Conservation (phyloP, 2,113 vertebrate species). For the Lanius ludovicianus region DNA sequence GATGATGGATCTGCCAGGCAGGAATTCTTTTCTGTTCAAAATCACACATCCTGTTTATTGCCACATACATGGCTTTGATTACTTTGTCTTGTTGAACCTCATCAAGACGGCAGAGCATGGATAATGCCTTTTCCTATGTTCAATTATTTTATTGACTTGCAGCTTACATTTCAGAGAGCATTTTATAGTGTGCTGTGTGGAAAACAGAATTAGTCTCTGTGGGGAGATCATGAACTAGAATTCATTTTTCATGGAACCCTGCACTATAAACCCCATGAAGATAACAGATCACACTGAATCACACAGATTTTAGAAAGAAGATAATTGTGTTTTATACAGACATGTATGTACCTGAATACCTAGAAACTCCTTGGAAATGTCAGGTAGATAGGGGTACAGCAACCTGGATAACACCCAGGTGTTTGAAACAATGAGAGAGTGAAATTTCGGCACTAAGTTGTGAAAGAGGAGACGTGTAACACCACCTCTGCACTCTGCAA, state of each 20-base stretch:
- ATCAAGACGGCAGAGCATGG: not conserved
- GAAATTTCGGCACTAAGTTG: not conserved
- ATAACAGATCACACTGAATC: not conserved
- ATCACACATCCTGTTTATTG: not conserved
- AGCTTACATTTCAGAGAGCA: not conserved
- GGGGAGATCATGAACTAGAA: not conserved
- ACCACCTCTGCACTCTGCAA: rapidly evolving
- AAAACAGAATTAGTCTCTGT: not conserved
- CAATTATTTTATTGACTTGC: not conserved
- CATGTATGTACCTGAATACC: not conserved
- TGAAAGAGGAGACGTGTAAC: not conserved
- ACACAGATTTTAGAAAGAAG: not conserved
- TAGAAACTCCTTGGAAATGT: not conserved
- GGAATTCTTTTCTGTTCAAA: not conserved
- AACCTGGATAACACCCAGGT: not conserved
- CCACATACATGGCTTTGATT: not conserved
- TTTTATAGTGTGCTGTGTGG: not conserved
- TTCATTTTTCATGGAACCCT: not conserved
- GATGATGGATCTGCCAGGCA: not conserved
- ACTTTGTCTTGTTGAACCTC: too few species aligned
- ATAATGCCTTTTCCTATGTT: not conserved
- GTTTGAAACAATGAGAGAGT: not conserved
- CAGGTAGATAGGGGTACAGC: not conserved
- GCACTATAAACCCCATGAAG: not conserved
- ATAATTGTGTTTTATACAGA: not conserved